Evolutionary conservation across 2,888 invertebrate genomes (phyloP).

Genomic region (Luffia ferchaultella): DNA sequence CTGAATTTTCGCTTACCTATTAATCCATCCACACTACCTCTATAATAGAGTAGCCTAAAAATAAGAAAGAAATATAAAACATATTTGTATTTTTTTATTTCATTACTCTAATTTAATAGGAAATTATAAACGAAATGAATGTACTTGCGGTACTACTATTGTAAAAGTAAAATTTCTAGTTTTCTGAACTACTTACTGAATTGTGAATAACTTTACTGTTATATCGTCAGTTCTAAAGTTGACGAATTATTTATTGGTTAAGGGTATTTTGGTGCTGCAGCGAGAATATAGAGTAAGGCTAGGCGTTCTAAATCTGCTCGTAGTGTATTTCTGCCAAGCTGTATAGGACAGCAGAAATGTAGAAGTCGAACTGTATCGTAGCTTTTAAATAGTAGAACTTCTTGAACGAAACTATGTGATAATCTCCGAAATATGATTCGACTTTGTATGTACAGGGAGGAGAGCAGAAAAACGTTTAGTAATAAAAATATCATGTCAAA

Average conservation of each 20-base stretch:
- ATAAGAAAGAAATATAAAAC: too few species aligned
- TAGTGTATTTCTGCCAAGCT: neutral
- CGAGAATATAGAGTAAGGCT: neutral
- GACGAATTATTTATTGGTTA: neutral
- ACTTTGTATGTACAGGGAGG: neutral
- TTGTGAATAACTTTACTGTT: too few species aligned
- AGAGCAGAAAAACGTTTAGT: neutral
- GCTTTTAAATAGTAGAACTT: neutral
- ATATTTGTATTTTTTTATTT: too few species aligned
- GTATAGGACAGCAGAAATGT: neutral
- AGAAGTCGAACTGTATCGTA: neutral
- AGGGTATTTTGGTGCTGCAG: neutral
- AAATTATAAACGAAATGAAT: too few species aligned
- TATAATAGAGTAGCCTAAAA: too few species aligned
- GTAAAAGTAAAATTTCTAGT: too few species aligned
- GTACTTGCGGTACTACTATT: too few species aligned
- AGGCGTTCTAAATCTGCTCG: neutral
- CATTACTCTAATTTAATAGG: too few species aligned
- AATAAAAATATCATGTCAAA: neutral
- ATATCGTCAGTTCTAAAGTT: neutral
- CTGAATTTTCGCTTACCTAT: too few species aligned
- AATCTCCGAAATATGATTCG: neutral
- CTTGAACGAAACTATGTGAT: neutral
- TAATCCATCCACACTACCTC: too few species aligned
- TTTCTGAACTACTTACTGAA: too few species aligned